phyloP scores from a whole-genome alignment of 2,797 vertebrate species.

The Alectoris magna region DNA sequence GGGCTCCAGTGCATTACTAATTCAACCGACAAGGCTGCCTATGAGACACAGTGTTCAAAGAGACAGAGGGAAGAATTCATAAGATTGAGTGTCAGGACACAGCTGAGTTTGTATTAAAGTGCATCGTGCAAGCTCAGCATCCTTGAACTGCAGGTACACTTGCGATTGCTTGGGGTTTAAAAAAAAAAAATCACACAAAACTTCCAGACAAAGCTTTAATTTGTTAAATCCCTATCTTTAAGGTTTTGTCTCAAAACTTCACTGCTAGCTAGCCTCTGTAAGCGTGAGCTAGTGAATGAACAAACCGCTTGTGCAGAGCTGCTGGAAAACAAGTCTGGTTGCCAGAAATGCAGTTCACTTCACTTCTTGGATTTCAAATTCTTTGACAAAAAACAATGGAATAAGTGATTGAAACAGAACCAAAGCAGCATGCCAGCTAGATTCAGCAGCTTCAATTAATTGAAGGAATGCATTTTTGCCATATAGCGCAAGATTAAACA shows the following conservation, averaged over 20 bases:
- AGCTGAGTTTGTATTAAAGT: neutral
- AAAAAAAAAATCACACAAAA: neutral
- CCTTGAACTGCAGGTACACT: neutral
- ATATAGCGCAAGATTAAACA: neutral
- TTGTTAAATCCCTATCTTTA: neutral
- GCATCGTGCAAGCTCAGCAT: neutral
- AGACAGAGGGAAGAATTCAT: neutral
- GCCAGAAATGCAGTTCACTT: neutral
- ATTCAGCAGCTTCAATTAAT: neutral
- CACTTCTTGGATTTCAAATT: neutral
- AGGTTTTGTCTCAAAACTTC: neutral
- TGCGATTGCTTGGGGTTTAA: neutral
- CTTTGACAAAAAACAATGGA: neutral
- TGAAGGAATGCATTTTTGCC: neutral
- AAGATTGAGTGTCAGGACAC: neutral
- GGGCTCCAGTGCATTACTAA: neutral
- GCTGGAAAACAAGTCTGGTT: neutral
- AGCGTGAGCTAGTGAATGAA: neutral
- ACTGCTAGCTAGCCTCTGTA: neutral
- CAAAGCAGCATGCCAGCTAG: neutral
- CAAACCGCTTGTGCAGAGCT: neutral
- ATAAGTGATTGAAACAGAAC: neutral
- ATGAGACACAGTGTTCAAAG: neutral
- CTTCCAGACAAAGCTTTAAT: neutral
- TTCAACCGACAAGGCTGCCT: neutral